Conservation (phyloP, 1,140 invertebrate species). For the Carcinoscorpius rotundicauda region DNA sequence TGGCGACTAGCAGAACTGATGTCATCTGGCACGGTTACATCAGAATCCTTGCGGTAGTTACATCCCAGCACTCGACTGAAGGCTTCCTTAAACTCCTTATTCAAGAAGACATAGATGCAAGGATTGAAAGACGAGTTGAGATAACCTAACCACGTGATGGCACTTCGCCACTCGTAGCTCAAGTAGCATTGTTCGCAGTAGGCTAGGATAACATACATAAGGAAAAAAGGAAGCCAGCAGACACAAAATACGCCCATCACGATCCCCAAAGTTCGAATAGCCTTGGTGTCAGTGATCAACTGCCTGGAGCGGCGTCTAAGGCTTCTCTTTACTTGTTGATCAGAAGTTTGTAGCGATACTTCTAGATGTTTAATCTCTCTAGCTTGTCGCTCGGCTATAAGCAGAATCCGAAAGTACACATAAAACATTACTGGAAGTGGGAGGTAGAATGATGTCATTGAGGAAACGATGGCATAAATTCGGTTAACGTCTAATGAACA, state of each 20-base stretch:
- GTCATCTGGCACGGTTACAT: slow-evolving; percentile 3
- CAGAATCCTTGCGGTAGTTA: slow-evolving; percentile 3
- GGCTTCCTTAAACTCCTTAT: slow-evolving; percentile 81
- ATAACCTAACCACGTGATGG: slow-evolving; percentile 83
- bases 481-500: slow-evolving; percentile 48
- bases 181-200: slow-evolving; percentile 49
- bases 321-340: slow-evolving; percentile 23
- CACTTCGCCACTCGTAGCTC: slow-evolving; percentile 32
- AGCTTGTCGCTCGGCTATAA: slow-evolving; percentile 27
- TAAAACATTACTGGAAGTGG: slow-evolving; percentile 79
- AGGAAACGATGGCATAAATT: slow-evolving; percentile 57
- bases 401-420: slow-evolving; percentile 79
- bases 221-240: slow-evolving; percentile 96
- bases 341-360: slow-evolving; percentile 19
- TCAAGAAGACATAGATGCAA: slow-evolving; percentile 83
- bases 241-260: slow-evolving; percentile 85
- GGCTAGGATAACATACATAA: slow-evolving; percentile 69
- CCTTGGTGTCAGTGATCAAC: slow-evolving; percentile 45
- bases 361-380: slow-evolving; percentile 28
- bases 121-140: slow-evolving; percentile 82
- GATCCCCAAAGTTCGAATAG: slow-evolving; percentile 89
- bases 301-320: slow-evolving; percentile 25
- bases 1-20: background rate
- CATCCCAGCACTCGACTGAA: slow-evolving; percentile 80
- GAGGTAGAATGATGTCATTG: slow-evolving; percentile 78